Base-by-base conservation (phyloP, 2,797 vertebrate species). In the Eleutherodactylus coqui region DNA sequence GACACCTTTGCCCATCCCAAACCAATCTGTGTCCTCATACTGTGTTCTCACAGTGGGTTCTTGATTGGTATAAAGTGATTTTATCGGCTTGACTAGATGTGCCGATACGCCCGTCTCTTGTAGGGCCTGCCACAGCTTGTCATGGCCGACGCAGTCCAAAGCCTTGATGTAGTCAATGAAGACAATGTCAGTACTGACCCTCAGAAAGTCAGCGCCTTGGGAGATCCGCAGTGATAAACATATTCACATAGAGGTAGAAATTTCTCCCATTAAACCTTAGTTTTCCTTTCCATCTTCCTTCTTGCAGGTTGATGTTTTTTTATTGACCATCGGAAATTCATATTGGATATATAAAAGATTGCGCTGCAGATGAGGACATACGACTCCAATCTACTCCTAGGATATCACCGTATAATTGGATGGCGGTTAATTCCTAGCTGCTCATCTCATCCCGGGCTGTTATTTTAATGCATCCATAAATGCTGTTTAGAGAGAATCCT, bases 381-480 rank as follows among this genome's bases (percentile, higher is more conserved):
- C 38, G 51, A 14, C 21, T 60, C 16, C 55, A n/a, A 53, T 34
- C 11, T 53, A 41, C 64, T 77, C 75, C 77, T 49, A 21, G 16
- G 38, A 77, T 84, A 45, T 67, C 55, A 34, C 21, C 41, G 13
- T 77, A 69, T 84, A 84, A 77, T 84, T 84, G 73, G 43, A 45
- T 45, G 38, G 17, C 27, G 82, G 17, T 8, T 79, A 43, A 79
- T 55, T 69, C 45, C 55, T 9, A 7, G 49, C 14, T 73, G n/a
- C 81, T 82, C 81, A 11, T n/a, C 70, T 83, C 58, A 83, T 83
- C 47, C 81, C 10, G 7, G 19, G 36, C 24, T 55, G 55, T 69
- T 58, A 29, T 24, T 82, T 86, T 82, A 87, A 84, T 79, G 53
- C 49, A 41, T 79, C 32, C 3, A 38, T 79, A 75, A 84, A 87